Percentiles rank a stretch among this genome's conserved stretches.
Evolutionary conservation across 1,140 invertebrate genomes (phyloP).

Genomic region (Elymnias hypermnestra): DNA sequence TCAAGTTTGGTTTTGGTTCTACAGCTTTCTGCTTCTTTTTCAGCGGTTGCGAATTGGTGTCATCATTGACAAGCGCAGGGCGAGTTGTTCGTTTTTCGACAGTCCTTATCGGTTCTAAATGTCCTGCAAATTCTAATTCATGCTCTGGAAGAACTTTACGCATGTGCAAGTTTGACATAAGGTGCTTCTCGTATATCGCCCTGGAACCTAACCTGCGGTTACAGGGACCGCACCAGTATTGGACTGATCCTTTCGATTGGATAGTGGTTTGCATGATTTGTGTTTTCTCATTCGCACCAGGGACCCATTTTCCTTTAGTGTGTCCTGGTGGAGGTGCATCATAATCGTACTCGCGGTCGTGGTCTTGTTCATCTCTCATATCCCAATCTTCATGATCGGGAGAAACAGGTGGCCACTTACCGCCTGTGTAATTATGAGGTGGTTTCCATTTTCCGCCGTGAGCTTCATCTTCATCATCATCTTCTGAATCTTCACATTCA

Average conservation of each 20-base stretch:
- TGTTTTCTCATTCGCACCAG: conserved; percentile 77
- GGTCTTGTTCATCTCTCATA: conserved; percentile 36
- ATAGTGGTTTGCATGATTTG: conserved; percentile 72
- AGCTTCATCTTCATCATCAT: conserved; percentile 79
- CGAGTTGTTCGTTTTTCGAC: conserved; percentile 50
- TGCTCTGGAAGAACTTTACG: conserved; percentile 82
- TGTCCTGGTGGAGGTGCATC: conserved; percentile 80
- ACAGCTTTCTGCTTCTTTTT: conserved; percentile 36
- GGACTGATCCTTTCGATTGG: conserved; percentile 73
- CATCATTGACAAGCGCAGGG: conserved; percentile 46
- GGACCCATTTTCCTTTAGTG: conserved; percentile 87
- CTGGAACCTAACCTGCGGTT: conserved; percentile 84
- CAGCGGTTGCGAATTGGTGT: conserved; percentile 38
- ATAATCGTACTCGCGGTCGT: conserved; percentile 63
- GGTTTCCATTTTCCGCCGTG: conserved; percentile 84
- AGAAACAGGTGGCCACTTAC: conserved; percentile 80
- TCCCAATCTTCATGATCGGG: conserved; percentile 65
- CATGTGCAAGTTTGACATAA: conserved; percentile 83
- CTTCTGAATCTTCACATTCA: conserved; percentile 75
- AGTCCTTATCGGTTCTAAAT: conserved; percentile 48
- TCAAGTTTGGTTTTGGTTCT: conserved; percentile 26
- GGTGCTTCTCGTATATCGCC: conserved; percentile 84
- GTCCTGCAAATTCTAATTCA: conserved; percentile 77
- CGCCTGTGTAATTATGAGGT: conserved; percentile 81
- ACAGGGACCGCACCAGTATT: conserved; percentile 88